A percentile compares a stretch with the other conserved stretches of the same genome.
Evolutionary conservation across 2,113 vertebrate species (phyloP).

Genomic region (Python bivittatus): DNA sequence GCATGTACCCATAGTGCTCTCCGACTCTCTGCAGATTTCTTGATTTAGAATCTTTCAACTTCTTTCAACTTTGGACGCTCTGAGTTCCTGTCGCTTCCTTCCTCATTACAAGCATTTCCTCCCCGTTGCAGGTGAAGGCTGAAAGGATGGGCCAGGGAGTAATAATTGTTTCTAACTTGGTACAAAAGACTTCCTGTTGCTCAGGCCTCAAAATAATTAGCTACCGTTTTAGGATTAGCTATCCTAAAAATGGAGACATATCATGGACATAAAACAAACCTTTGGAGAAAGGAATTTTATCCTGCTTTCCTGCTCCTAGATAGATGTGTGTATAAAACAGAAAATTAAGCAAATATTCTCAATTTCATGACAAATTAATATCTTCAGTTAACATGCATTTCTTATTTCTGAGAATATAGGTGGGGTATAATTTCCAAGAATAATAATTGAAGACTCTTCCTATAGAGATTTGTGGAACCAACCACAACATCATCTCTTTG

Average conservation of each 20-base stretch:
- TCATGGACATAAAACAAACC: not conserved
- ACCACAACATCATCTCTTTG: not conserved
- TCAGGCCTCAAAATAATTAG: constrained; percentile 34
- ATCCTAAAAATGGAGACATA: not conserved
- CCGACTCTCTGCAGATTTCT: not conserved
- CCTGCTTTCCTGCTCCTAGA: not conserved
- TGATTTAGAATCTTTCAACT: constrained; percentile 9
- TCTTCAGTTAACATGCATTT: not conserved
- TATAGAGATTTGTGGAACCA: not conserved
- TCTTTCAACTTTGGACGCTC: not conserved
- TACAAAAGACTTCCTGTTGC: constrained; percentile 72
- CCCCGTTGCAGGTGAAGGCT: constrained; percentile 50
- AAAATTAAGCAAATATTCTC: not conserved
- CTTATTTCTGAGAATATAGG: not conserved
- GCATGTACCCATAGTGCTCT: not conserved
- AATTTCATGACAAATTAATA: not conserved
- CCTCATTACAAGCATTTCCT: constrained; percentile 57
- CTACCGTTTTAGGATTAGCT: constrained; percentile 30
- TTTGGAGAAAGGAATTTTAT: not conserved
- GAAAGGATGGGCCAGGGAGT: constrained; percentile 46
- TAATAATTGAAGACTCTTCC: not conserved
- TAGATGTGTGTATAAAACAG: not conserved
- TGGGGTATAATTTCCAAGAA: not conserved
- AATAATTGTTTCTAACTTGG: constrained; percentile 68
- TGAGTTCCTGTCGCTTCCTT: constrained; percentile 33